Base-by-base conservation (phyloP, 2,113 vertebrate genomes). In the Physeter macrocephalus region DNA sequence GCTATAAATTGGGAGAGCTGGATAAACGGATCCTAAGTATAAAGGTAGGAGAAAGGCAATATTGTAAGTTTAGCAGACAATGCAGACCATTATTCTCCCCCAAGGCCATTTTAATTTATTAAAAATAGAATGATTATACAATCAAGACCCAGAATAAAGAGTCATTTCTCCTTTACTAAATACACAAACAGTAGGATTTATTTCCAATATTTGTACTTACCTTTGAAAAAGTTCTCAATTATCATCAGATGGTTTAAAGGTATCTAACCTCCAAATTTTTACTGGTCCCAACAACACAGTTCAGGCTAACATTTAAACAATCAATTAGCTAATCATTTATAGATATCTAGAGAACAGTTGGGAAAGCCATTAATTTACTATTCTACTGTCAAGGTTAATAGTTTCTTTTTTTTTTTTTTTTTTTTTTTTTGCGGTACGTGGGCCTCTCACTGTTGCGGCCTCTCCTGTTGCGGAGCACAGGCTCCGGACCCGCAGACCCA, bases 321-420 rank as follows among this genome's bases (percentile, higher is more conserved):
- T 96, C 81, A 94, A 64, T 88, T 89, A 92, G 43, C 43, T 82
- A 91, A 93, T 97, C 34, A 82, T 89, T 72, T 82, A 34, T 69
- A 93, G 12, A 93, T 62, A 23, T 34, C 72, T 91, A 78, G 43
- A 94, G 43, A 87, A 97, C 43, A 96, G 67, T 89, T 94, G 69
- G 3, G 17, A 88, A 62, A 94, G 13, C 80, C 23, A 36, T 75
- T 88, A 90, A 57, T 87, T 93, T 94, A 81, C 34, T 62, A 83
- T 91, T 94, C 49, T 74, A 94, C 8, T 80, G 9, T 62, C 41
- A 74, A 94, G 43, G 43, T 95, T 89, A 93, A 90, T 66, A 59
- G 86, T 21, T 96, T 72, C 25, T 92, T 95, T 71, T n/a, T n/a
- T n/a, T n/a, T n/a, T n/a, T n/a, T n/a, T n/a, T 92, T 95, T 71